Base-by-base conservation (phyloP, 2,888 invertebrate species). In the Morpho achilles region DNA sequence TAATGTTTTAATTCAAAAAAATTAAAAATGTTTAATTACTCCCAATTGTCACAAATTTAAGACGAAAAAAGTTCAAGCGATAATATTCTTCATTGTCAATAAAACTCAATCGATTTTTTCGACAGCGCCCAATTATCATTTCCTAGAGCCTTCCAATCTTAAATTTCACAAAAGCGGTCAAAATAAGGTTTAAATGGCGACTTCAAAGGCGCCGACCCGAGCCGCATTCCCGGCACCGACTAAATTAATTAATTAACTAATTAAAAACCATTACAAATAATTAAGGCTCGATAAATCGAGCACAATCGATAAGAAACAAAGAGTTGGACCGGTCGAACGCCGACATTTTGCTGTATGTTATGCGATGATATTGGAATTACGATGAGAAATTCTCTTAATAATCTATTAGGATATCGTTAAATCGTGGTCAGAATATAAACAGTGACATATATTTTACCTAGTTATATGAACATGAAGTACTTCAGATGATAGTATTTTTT, bases 161-260 rank as follows among this genome's bases (percentile, higher is more conserved):
- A 32, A 62, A 64, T 60, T 64, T 51, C 57, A 66, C 61, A 59
- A 65, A 66, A 66, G 59, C 62, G 66, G 56, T 62, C 74, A 69
- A 75, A 74, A 73, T 71, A 73, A 75, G 72, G 71, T 69, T 63
- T 63, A 69, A 64, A 60, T 67, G 70, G 63, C 64, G 69, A 70
- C 76, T 71, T 83, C 84, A 84, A 85, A 84, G 83, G 73, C 72
- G 72, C 82, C 82, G 82, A 65, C 51, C 44, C 53, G 53, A 48
- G 68, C 67, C 67, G 68, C 72, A 72, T 70, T 67, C 69, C 62
- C 68, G 68, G 71, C 67, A 70, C 72, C 74, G 78, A 81, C 80
- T 80, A 82, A 83, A 82, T 83, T 80, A 84, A 82, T 82, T 82
- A 82, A 84, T 85, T 83, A 84, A 83, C 84, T 84, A 83, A 85